These are phyloP conservation scores for Semicossyphus pulcher DNA, from an alignment of 2,113 vertebrate species.

Conservation along the genomic window DNA sequence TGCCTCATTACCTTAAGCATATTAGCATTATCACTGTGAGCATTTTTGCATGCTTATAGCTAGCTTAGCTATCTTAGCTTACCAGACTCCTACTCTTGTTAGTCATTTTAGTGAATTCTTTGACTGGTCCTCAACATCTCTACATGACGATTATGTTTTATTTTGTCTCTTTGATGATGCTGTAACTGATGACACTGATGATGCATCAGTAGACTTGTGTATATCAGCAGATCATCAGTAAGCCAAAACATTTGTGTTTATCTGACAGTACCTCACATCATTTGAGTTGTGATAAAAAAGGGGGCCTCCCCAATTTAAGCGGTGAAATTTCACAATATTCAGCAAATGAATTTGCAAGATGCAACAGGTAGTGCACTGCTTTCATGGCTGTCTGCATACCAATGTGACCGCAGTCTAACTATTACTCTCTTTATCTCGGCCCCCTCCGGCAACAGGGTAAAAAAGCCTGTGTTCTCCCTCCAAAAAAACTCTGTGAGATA, in stretches of 20 bases:
- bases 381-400: constrained; percentile 87
- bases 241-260: constrained; percentile 27
- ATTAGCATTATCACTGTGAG: background rate
- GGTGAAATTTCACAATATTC: constrained; percentile 83
- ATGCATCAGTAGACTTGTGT: background rate
- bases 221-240: constrained; percentile 7
- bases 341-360: constrained; percentile 87
- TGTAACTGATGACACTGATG: background rate
- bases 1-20: background rate
- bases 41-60: too few species aligned
- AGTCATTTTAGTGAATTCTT: too few species aligned
- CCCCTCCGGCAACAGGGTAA: constrained; percentile 80
- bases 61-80: too few species aligned
- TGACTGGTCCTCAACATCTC: background rate
- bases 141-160: background rate
- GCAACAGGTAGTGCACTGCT: constrained; percentile 81
- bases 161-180: background rate
- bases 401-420: constrained; percentile 87
- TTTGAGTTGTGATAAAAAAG: constrained; percentile 40
- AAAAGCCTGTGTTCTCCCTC: constrained; percentile 82
- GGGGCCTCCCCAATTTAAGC: constrained; percentile 68
- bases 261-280: constrained; percentile 14
- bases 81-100: too few species aligned
- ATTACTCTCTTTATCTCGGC: constrained; percentile 83
- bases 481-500: constrained; percentile 76